Base-by-base conservation (phyloP, 2,888 invertebrate genomes). In the Steinernema carpocapsae region DNA sequence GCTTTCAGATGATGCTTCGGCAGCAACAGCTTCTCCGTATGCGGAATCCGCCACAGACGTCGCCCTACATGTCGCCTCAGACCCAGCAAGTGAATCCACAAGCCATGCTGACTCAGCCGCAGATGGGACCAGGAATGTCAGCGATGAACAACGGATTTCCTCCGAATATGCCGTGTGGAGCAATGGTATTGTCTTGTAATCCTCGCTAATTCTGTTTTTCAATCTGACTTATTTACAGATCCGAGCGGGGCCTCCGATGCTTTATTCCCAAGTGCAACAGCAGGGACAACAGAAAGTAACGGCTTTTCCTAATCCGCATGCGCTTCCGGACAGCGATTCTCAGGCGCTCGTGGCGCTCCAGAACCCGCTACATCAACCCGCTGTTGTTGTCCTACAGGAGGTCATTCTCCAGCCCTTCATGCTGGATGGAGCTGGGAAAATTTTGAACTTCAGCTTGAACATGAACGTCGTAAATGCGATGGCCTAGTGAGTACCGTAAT, bases 231-330 rank as follows among this genome's bases (percentile, higher is more conserved):
- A n/a, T 48, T 64, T 32, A 10, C 32, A 64, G 64, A 64, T 64
- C 32, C 24, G 64, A 64, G 64, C 64, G 2, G 64, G 64, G 12
- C 64, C 64, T 10, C 64, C 64, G 64, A 64, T 64, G 64, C 64
- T 64, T 29, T 64, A 64, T 29, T 64, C 64, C 17, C 64, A 64
- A 37, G 29, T 64, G 64, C 64, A 64, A n/a, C 64, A 64, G 17
- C 64, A 64, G 19, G 64, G 64, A 22, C 64, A 64, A 17, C 64
- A 64, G 32, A 64, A 64, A 26, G 64, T 64, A 19, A 64, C 64
- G 12, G 64, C 64, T 10, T 64, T 64, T 32, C 32, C 64, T 10
- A 64, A 64, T 26, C 64, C 64, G 29, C 64, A 64, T 64, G 64
- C 64, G 3, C 17, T 26, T 17, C 37, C 64, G 14, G 56, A 14